Evolutionary conservation across 2,888 invertebrate species (phyloP).

Genomic region (Zelleria hepariella): DNA sequence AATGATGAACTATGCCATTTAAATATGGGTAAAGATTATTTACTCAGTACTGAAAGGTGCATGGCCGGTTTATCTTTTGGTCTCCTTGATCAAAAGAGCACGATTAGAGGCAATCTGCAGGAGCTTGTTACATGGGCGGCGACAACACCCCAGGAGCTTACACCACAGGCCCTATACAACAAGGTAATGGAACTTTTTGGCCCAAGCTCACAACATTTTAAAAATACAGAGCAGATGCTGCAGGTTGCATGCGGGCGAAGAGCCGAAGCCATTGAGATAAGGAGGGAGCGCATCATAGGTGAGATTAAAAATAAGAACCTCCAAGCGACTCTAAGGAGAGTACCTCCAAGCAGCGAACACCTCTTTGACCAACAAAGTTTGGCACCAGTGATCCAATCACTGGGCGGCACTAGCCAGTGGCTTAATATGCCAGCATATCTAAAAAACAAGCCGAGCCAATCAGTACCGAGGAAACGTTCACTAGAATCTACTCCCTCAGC

Average conservation of each 20-base stretch:
- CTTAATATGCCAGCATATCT: slow-evolving; percentile 1
- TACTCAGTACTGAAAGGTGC: slow-evolving; percentile 9
- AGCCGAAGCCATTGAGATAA: slow-evolving; percentile 11
- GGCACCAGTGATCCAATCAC: slow-evolving; percentile 4
- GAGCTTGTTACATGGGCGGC: slow-evolving; percentile 9
- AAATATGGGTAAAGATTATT: slow-evolving; percentile 14
- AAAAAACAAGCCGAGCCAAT: neutral
- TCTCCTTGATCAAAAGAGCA: slow-evolving; percentile 1
- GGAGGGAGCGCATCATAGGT: slow-evolving; percentile 9
- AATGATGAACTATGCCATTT: slow-evolving; percentile 17
- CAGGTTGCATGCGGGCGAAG: slow-evolving; percentile 12
- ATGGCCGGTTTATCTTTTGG: slow-evolving; percentile 11
- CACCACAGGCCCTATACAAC: slow-evolving; percentile 7
- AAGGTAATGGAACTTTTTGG: slow-evolving; percentile 8
- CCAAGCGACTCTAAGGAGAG: neutral
- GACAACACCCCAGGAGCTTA: neutral
- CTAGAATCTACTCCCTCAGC: neutral
- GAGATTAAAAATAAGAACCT: slow-evolving; percentile 7
- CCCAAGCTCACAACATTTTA: slow-evolving; percentile 4
- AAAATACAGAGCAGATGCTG: slow-evolving; percentile 8
- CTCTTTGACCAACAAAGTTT: slow-evolving; percentile 4
- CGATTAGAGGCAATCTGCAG: slow-evolving; percentile 3
- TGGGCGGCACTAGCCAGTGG: slow-evolving; percentile 8
- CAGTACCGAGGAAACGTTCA: neutral
- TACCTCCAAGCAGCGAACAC: slow-evolving; percentile 9